Base-by-base conservation (phyloP, 2,888 invertebrate genomes). In the Protonemura montana region DNA sequence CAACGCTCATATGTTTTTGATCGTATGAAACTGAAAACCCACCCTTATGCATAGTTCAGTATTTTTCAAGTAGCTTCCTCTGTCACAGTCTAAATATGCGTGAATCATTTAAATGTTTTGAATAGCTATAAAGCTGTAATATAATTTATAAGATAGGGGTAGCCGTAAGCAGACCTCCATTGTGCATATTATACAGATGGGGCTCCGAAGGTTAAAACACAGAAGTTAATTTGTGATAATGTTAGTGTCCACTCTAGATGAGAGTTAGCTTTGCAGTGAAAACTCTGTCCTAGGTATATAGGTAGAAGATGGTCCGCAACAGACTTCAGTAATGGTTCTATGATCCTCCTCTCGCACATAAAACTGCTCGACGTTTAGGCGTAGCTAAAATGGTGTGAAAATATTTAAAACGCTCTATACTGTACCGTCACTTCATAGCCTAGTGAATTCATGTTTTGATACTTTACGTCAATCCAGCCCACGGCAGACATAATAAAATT, bases 11-110 rank as follows among this genome's bases (percentile, higher is more conserved):
- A 27, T 84, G 76, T 76, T 59, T 84, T 27, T 27, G 27, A 27
- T 84, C 84, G 76, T 27, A 76, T 84, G 76, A 26, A 76, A 76
- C 84, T 84, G 76, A 59, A 59, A 25, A 59, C 59, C 84, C 16
- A 29, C 59, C 28, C 42, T 84, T 84, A 59, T 84, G n/a, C 42
- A 84, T 84, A 84, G 26, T 84, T 84, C 27, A 84, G 84, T 84
- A 84, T 84, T 84, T 84, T 59, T 84, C 84, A 84, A 84, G 84
- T 76, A 84, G 76, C 76, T 84, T 84, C 76, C 29, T 76, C 21
- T 84, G 84, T 84, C 30, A 59, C 82, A 30, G 41, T n/a, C 25
- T 27, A 83, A 83, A 83, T 42, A 84, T 26, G 76, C 28, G 26
- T 84, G 29, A 26, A 84, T 84, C 26, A 84, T 59, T 84, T 21